phyloP scores from a whole-genome alignment of 2,888 invertebrate genomes.

The Napeogenes inachia region DNA sequence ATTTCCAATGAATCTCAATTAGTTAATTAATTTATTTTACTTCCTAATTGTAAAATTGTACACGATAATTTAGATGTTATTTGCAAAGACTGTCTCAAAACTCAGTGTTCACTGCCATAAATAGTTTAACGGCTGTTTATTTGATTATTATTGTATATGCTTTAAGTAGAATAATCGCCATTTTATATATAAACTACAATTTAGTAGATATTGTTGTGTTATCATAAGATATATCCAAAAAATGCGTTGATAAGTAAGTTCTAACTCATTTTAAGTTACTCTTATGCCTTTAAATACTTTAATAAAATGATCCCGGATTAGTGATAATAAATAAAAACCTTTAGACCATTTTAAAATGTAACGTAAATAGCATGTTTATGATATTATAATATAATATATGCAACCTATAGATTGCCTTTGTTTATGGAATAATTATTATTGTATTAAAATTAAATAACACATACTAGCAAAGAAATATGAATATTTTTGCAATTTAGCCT shows the following conservation, averaged over 20 bases:
- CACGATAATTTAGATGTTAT: slow-evolving; percentile 31
- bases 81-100: slow-evolving; percentile 64
- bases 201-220: neutral
- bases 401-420: neutral
- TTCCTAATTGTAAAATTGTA: slow-evolving; percentile 37
- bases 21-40: slow-evolving; percentile 54
- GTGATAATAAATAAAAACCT: too few relatives aligned
- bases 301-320: too few relatives aligned
- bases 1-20: slow-evolving; percentile 76
- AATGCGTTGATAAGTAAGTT: slow-evolving; percentile 9
- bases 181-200: slow-evolving; percentile 11
- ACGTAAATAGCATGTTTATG: neutral
- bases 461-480: neutral
- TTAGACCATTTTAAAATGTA: neutral
- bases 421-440: neutral
- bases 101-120: slow-evolving; percentile 72
- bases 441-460: neutral
- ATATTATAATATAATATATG: neutral
- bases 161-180: slow-evolving; percentile 44
- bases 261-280: slow-evolving; percentile 8
- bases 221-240: slow-evolving; percentile 5
- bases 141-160: slow-evolving; percentile 46
- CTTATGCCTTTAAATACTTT: neutral
- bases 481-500: neutral
- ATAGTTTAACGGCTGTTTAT: slow-evolving; percentile 48